Base-by-base conservation (phyloP, 2,888 invertebrate genomes). In the Metopia argyrocephala region DNA sequence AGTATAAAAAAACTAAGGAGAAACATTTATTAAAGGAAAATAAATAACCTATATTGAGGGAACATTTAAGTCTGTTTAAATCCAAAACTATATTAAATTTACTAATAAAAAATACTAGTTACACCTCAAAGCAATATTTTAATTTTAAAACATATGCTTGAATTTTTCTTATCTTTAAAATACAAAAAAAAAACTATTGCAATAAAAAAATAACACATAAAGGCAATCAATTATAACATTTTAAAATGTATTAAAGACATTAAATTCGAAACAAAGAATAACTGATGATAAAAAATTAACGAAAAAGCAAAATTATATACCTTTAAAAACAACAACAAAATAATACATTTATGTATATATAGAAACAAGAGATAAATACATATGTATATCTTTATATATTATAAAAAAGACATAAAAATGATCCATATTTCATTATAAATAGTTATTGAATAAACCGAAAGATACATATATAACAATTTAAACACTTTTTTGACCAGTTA, bases 141-240 rank as follows among this genome's bases (percentile, higher is more conserved):
- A 38, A 38, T 12, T n/a, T n/a, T 27, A 56, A 74, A 61, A 50
- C 57, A 65, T 45, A 74, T 56, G 65, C 50, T 38, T 68, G 23
- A 56, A 59, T 21, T 74, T 70, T 46, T 68, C 54, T 59, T 25
- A 76, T 56, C 27, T 48, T 57, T 59, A n/a, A 65, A 15, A 65
- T 2, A 38, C 4, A 21, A n/a, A 28, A 12, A 68, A 54, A 48
- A 66, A 27, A 59, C 48, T 61, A 83, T 73, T 76, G 68, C 70
- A 82, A 73, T 70, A 79, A 68, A 69, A 21, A 68, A 68, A 64
- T 62, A 64, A 82, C 45, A 82, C 64, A 80, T 78, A 78, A 83
- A 81, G 76, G 75, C 80, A 83, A 80, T 83, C 83, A 84, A 80
- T 82, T 78, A 81, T 75, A 57, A 70, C 64, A 66, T 21, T 59